A percentile compares a stretch with the other conserved stretches of the same genome.
Conservation (phyloP, 2,113 vertebrate species). For the Psettodes erumei region DNA sequence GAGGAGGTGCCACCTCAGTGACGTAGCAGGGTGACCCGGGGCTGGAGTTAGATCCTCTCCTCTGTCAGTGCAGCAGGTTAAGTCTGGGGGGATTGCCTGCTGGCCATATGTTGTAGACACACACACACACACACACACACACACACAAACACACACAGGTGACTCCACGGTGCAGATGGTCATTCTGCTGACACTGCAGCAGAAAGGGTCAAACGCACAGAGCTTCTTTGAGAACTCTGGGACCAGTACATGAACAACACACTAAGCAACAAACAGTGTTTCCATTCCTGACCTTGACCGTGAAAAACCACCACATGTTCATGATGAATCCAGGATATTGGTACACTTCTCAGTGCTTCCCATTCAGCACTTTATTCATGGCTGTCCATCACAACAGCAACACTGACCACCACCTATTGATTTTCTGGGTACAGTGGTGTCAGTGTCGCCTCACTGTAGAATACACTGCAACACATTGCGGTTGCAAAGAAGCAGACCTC, state of each 20-base stretch:
- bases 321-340: no score
- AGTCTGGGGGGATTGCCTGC: slow-evolving; percentile 67
- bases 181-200: not conserved
- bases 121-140: not conserved
- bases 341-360: no score
- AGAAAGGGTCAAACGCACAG: slow-evolving; percentile 1
- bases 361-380: no score
- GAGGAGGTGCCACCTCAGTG: slow-evolving; percentile 8
- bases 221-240: not conserved
- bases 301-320: no score
- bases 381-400: no score
- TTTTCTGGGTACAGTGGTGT: no score
- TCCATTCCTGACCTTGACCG: no score
- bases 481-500: no score
- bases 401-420: no score
- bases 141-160: slow-evolving; percentile 10
- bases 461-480: no score
- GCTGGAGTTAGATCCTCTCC: slow-evolving; percentile 25
- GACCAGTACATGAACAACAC: not conserved
- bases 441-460: no score
- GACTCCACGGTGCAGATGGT: slow-evolving; percentile 26
- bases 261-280: no score
- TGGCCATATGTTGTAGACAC: slow-evolving; percentile 57
- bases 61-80: slow-evolving; percentile 62
- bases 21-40: slow-evolving; percentile 8